A percentile compares a stretch with the other conserved stretches of the same genome.
phyloP scores from a whole-genome alignment of 2,113 vertebrate species.

The human region DNA sequence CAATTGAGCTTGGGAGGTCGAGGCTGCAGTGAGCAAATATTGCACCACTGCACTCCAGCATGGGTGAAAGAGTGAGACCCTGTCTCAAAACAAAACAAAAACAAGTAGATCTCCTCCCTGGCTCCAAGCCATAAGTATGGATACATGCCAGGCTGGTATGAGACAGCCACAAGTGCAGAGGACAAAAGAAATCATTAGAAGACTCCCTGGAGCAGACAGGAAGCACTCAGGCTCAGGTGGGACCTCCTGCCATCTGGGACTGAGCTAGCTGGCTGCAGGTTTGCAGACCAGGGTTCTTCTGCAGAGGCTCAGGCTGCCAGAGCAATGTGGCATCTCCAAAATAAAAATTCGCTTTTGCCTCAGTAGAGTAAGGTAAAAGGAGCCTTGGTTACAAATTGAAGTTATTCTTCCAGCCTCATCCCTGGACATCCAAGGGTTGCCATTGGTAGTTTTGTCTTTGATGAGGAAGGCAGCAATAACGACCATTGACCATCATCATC shows the following conservation, averaged over 20 bases:
- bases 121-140: not conserved
- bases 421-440: not conserved
- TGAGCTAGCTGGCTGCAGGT: not conserved
- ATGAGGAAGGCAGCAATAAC: not conserved
- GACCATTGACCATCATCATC: fast-evolving
- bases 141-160: not conserved
- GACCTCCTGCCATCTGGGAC: not conserved
- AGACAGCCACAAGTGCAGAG: not conserved
- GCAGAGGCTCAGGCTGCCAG: not conserved
- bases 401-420: not conserved
- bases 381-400: not conserved
- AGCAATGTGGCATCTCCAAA: not conserved
- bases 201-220: not conserved
- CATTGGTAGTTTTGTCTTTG: not conserved
- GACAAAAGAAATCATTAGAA: not conserved
- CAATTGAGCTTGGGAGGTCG: no score
- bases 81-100: no score
- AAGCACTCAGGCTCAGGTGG: not conserved
- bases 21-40: no score
- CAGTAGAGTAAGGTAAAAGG: not conserved
- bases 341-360: not conserved
- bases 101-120: not conserved
- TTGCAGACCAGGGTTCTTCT: not conserved
- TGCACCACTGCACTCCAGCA: no score
- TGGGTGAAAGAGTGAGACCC: no score